phyloP scores from a whole-genome alignment of 2,797 vertebrate species.

The Chaetophractus vellerosus region DNA sequence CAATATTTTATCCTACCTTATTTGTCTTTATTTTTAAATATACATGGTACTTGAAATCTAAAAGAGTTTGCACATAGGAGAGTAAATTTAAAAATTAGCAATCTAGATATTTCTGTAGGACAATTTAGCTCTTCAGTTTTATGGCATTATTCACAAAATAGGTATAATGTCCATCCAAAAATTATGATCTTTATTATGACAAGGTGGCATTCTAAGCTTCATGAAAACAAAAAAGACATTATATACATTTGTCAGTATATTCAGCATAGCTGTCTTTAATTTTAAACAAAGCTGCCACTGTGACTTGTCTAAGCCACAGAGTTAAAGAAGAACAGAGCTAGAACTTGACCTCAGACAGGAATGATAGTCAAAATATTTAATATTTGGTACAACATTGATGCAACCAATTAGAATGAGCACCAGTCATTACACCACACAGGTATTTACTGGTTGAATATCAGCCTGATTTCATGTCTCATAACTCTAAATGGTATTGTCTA shows the following conservation, averaged over 20 bases:
- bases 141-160: neutral
- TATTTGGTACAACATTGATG: neutral
- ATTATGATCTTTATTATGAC: neutral
- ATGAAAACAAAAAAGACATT: neutral
- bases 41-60: neutral
- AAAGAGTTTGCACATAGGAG: neutral
- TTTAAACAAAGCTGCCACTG: neutral
- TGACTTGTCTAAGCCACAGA: neutral
- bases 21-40: neutral
- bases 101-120: neutral
- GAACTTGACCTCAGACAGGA: neutral
- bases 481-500: neutral
- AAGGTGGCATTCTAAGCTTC: neutral
- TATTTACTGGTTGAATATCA: neutral
- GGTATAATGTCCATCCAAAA: neutral
- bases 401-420: neutral
- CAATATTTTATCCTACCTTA: neutral
- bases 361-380: conserved; percentile 12
- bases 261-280: neutral
- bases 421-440: neutral
- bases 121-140: neutral
- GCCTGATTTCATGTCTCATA: neutral
- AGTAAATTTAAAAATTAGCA: neutral
- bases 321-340: neutral
- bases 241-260: neutral